phyloP scores from a whole-genome alignment of 1,140 invertebrate species.

The Aphaenogaster floridana region DNA sequence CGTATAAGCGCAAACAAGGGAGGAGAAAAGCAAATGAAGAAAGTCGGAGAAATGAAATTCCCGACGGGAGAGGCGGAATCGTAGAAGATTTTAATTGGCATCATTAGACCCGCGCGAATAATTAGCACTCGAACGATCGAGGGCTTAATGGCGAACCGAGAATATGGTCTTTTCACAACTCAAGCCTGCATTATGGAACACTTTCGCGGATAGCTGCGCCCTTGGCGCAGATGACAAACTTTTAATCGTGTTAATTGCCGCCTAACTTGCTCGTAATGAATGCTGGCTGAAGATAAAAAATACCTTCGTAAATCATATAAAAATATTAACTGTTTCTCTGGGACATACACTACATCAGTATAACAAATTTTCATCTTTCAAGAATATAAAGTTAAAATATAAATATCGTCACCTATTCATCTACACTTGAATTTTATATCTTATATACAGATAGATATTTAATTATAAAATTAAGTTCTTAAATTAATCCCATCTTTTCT shows the following conservation, averaged over 20 bases:
- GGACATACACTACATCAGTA: background rate
- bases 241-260: constrained; percentile 60
- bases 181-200: constrained; percentile 50
- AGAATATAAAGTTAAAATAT: background rate
- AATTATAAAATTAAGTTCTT: background rate
- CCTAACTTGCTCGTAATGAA: constrained; percentile 57
- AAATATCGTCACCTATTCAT: background rate
- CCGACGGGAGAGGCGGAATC: constrained; percentile 35
- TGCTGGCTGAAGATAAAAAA: constrained; percentile 32
- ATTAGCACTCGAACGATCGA: constrained; percentile 77
- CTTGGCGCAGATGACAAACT: constrained; percentile 67
- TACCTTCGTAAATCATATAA: constrained; percentile 5
- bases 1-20: background rate
- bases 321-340: background rate
- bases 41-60: constrained; percentile 63
- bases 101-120: constrained; percentile 75
- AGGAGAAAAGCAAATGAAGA: constrained; percentile 27
- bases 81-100: constrained; percentile 75
- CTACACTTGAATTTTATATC: background rate
- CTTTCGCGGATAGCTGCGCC: constrained; percentile 65
- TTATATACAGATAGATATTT: background rate
- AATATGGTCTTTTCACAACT: constrained; percentile 74
- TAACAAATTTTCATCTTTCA: background rate
- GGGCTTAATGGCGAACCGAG: constrained; percentile 69
- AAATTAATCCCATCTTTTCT: background rate